Evolutionary conservation across 2,888 invertebrate genomes (phyloP), one percentile per base, ranked within the genome.

Genomic region (Cheiracanthium punctorium): DNA sequence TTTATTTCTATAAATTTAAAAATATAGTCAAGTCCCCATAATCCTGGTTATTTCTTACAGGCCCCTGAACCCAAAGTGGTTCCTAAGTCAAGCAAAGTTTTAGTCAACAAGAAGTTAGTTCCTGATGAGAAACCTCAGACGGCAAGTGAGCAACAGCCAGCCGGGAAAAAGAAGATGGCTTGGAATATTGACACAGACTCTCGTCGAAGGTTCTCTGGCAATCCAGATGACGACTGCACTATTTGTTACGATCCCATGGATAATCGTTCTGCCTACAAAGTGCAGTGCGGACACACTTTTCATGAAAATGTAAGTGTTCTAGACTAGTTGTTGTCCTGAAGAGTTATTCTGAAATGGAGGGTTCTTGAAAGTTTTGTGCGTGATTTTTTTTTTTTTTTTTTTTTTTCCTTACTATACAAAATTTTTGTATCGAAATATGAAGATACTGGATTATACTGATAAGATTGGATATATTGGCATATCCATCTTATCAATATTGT

Each of bases 191-290:
- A 7, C n/a, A 64, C 41, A 7, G 33, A 20, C 30, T 7, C 17
- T 14, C 28, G 20, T 2, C 70, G 67, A 7, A 67, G 73, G 0
- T 77, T 73, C 69, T 41, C 73, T 32, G 84, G 79, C 14, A 70
- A 37, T 41, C 17, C 1, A 14, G 73, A 70, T 14, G 84, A 84
- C 10, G 71, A n/a, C 10, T 88, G 88, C 43, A 32, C 28, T 1
- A 88, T 88, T n/a, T 88, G 88, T 28, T 80, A n/a, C 10, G 82
- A 84, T n/a, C 12, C 20, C 12, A 80, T 82, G 72, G 71, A 24
- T 1, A 1, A 12, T 1, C 8, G 14, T 0, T 32, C 67, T 41
- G 64, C 75, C 0, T 80, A 80, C 48, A 80, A 80, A 52, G 80
- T 84, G 8, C 67, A 70, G 32, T 88, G 88, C 52, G 84, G 84